Percentiles rank a stretch among this genome's conserved stretches.
phyloP scores from a whole-genome alignment of 2,113 vertebrate species.

The Peromyscus polionotus region DNA sequence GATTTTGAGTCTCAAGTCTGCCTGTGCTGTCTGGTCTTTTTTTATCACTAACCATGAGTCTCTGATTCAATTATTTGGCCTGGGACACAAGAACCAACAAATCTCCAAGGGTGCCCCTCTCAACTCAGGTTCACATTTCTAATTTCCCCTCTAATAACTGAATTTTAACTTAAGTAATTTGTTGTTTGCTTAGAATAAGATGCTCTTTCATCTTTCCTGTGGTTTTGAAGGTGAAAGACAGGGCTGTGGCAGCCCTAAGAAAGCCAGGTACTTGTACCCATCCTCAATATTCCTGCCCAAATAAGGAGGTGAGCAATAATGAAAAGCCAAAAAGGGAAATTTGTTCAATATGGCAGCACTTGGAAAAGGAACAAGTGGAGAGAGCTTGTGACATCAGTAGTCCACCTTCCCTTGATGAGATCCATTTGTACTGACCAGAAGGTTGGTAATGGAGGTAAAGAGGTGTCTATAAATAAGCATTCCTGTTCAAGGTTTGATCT shows the following conservation, averaged over 20 bases:
- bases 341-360: neutral
- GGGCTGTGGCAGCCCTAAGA: neutral
- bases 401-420: neutral
- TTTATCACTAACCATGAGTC: neutral
- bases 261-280: neutral
- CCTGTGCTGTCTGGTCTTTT: neutral
- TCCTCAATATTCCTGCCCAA: neutral
- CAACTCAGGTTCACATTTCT: neutral
- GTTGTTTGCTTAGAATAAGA: conserved; percentile 19
- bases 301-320: neutral
- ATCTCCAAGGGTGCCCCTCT: too few relatives aligned
- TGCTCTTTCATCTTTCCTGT: neutral
- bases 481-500: neutral
- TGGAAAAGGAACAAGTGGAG: neutral
- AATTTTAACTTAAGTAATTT: neutral
- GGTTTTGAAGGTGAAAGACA: neutral
- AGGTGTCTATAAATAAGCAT: neutral
- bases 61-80: neutral
- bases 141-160: neutral
- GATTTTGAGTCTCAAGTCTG: neutral
- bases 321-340: neutral
- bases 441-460: neutral
- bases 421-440: neutral
- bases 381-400: neutral
- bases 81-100: neutral